Base-by-base conservation (phyloP, 2,888 invertebrate genomes). In the Acronicta leporina region DNA sequence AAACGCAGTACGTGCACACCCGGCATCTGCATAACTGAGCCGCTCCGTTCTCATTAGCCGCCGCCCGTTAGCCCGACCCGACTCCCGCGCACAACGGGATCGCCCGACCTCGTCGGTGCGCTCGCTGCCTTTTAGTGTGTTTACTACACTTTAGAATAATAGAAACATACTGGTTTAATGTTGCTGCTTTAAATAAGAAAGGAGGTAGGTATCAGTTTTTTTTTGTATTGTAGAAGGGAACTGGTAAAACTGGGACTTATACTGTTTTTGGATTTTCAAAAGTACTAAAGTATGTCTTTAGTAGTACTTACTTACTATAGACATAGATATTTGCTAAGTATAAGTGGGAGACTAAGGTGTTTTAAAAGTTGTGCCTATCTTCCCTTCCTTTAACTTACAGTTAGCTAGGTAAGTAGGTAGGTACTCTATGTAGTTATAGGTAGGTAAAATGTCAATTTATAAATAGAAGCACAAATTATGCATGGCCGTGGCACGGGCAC, bases 11-110 rank as follows among this genome's bases (percentile, higher is more conserved):
- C 77, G 77, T 78, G 79, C 73, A 68, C 79, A 80, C 77, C 76
- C 77, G 81, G 85, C 88, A 92, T 92, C 91, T 92, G 91, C 92
- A 92, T 92, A 92, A 89, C 92, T 89, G 88, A 89, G 85, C 88
- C 83, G 88, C 87, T 87, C 81, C 87, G 92, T 90, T 89, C 92
- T 91, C 91, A 92, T 93, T 93, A 92, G 88, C 87, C 81, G 79
- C 75, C 85, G 87, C 87, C 93, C 94, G 93, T 92, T 93, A 92
- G 85, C 82, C 84, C 89, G 88, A 85, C 87, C 83, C 78, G 80
- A 84, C 87, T 86, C 85, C 86, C 87, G 89, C 88, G 81, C 84
- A 83, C 85, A 87, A 87, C 87, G 87, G 87, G 85, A 87, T 82
- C 82, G 73, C 48, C 72, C 77, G 78, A 83, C 82, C 83, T 83